These are phyloP conservation scores for Mycalesis mineus DNA, from an alignment of 2,888 invertebrate species.

Conservation along the genomic window DNA sequence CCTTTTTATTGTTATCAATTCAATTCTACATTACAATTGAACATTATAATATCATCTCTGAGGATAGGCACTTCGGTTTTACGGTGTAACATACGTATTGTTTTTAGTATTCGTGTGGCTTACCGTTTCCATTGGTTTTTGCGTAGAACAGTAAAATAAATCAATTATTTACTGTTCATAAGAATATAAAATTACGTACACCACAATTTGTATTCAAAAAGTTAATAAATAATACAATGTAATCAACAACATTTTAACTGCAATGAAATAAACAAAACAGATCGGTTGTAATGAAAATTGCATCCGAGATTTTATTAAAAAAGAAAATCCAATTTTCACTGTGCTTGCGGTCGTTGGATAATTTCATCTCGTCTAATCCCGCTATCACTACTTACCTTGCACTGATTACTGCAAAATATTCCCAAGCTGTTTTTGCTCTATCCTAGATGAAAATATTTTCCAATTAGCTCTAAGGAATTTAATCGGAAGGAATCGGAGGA, in stretches of 20 bases:
- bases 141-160: too few relatives aligned
- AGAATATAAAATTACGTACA: background rate
- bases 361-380: slow-evolving; percentile 33
- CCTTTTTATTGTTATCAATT: too few relatives aligned
- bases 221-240: slow-evolving; percentile 1
- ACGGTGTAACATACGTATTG: too few relatives aligned
- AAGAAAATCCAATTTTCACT: slow-evolving; percentile 31
- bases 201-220: background rate
- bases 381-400: slow-evolving; percentile 32
- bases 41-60: too few relatives aligned
- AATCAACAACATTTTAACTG: background rate
- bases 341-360: slow-evolving; percentile 25
- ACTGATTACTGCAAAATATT: slow-evolving; percentile 32
- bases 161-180: slow-evolving; percentile 20
- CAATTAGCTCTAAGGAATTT: slow-evolving; percentile 22
- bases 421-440: slow-evolving; percentile 18
- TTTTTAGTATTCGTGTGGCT: too few relatives aligned
- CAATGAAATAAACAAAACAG: slow-evolving; percentile 26
- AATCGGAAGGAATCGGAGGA: background rate
- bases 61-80: too few relatives aligned
- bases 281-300: slow-evolving; percentile 29
- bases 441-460: slow-evolving; percentile 27
- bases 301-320: slow-evolving; percentile 30
- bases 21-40: too few relatives aligned
- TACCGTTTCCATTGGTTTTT: too few relatives aligned